Conservation (phyloP, 2,888 invertebrate genomes). For the Acanthoscelides obtectus region DNA sequence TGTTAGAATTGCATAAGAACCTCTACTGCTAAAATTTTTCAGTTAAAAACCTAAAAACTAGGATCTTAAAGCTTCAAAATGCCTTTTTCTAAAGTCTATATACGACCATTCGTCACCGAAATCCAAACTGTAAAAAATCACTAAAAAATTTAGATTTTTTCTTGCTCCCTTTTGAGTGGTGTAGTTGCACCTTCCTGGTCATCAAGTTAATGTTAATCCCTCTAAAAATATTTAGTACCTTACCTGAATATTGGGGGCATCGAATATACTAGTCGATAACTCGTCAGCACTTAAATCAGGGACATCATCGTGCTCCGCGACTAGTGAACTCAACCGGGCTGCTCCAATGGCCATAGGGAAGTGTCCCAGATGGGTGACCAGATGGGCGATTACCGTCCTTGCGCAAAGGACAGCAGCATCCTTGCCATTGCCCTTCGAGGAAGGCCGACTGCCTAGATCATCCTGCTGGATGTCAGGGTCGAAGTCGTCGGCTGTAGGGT, state of each 20-base stretch:
- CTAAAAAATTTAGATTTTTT: too few species aligned
- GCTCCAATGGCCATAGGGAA: conserved; percentile 91
- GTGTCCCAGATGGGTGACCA: conserved; percentile 89
- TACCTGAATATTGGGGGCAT: conserved; percentile 76
- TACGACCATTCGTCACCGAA: too few species aligned
- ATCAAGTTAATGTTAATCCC: too few species aligned
- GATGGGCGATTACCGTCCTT: conserved; percentile 67
- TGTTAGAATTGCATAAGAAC: too few species aligned
- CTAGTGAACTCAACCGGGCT: conserved; percentile 80
- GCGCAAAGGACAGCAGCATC: conserved; percentile 57
- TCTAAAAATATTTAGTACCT: too few species aligned
- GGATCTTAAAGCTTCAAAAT: too few species aligned
- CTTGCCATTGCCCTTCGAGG: conserved; percentile 50
- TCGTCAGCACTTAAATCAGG: conserved; percentile 69
- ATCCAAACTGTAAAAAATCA: too few species aligned
- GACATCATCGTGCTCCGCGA: conserved; percentile 89
- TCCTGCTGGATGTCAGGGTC: conserved; percentile 69
- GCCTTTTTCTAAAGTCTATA: too few species aligned
- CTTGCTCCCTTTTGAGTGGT: too few species aligned
- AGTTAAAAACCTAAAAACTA: too few species aligned
- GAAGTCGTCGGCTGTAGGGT: conserved; percentile 62
- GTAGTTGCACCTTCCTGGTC: too few species aligned
- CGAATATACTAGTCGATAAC: conserved; percentile 73
- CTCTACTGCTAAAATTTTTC: too few species aligned
- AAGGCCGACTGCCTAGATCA: conserved; percentile 52